Evolutionary conservation across 92 coral and sea anemone species (phyloP).

Genomic region (Epizoanthus ramosus): DNA sequence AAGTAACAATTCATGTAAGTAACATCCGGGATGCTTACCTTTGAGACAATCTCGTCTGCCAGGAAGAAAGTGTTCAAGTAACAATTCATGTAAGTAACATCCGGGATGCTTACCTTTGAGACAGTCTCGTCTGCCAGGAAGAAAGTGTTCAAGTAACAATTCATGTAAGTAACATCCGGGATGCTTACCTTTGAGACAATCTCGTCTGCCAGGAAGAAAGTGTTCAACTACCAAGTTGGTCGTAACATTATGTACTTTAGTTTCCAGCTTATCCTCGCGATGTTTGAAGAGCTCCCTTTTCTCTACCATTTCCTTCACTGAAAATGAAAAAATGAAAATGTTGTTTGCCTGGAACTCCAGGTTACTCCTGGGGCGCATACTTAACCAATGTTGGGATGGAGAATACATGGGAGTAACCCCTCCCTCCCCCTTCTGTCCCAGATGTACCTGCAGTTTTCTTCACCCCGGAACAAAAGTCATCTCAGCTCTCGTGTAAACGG

Average conservation of each 20-base stretch:
- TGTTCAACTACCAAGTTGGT: constrained; percentile 76
- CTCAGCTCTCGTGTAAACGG: no score
- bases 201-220: constrained; percentile 84
- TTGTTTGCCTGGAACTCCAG: background rate
- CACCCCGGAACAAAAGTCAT: no score
- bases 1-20: no score
- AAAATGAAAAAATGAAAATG: background rate
- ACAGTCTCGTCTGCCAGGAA: constrained; percentile 89
- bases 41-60: constrained; percentile 90
- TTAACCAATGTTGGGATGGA: background rate
- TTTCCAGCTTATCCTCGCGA: constrained; percentile 88
- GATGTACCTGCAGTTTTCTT: no score
- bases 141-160: constrained; percentile 69
- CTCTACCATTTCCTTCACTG: constrained; percentile 88
- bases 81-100: constrained; percentile 69
- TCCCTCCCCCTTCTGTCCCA: no score
- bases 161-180: background rate
- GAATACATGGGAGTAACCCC: no score
- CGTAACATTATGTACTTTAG: constrained; percentile 77
- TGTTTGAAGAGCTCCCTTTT: constrained; percentile 87
- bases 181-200: constrained; percentile 87
- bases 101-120: constrained; percentile 61
- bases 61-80: constrained; percentile 74
- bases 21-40: constrained; percentile 51
- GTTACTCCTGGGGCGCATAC: background rate